Percentiles rank a stretch among this genome's conserved stretches.
Conservation (phyloP, 1,140 invertebrate genomes). For the Drosophila trapezifrons region DNA sequence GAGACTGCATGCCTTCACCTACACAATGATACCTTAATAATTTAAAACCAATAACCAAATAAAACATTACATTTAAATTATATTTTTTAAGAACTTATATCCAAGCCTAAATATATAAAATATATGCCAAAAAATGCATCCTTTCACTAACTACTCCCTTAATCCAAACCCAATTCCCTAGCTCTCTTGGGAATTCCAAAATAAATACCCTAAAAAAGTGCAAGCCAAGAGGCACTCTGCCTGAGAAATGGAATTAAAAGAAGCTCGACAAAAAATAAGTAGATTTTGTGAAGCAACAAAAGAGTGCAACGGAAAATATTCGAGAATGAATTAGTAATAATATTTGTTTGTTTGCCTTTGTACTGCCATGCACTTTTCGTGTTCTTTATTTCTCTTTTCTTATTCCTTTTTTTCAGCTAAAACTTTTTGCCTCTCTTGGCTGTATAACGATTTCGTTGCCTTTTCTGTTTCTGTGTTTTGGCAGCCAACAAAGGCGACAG, state of each 20-base stretch:
- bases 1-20: no score
- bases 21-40: no score
- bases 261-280: neutral
- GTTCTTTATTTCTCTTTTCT: slow-evolving; percentile 43
- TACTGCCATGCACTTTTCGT: slow-evolving; percentile 20
- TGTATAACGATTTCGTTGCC: slow-evolving; percentile 42
- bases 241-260: neutral
- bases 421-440: slow-evolving; percentile 30
- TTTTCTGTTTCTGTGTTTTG: slow-evolving; percentile 50
- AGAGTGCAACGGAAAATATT: slow-evolving; percentile 62
- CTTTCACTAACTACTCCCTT: no score
- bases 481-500: slow-evolving; percentile 61
- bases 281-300: slow-evolving; percentile 16
- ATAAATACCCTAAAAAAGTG: neutral
- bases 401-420: slow-evolving; percentile 36
- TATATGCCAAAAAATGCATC: neutral
- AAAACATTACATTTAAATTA: neutral
- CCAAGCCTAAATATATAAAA: no score
- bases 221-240: neutral
- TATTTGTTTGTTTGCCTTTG: slow-evolving; percentile 63
- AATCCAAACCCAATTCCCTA: neutral
- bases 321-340: slow-evolving; percentile 76
- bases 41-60: no score
- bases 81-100: no score
- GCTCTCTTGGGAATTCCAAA: neutral